phyloP scores from a whole-genome alignment of 2,797 vertebrate species.

The Crotalus adamanteus region DNA sequence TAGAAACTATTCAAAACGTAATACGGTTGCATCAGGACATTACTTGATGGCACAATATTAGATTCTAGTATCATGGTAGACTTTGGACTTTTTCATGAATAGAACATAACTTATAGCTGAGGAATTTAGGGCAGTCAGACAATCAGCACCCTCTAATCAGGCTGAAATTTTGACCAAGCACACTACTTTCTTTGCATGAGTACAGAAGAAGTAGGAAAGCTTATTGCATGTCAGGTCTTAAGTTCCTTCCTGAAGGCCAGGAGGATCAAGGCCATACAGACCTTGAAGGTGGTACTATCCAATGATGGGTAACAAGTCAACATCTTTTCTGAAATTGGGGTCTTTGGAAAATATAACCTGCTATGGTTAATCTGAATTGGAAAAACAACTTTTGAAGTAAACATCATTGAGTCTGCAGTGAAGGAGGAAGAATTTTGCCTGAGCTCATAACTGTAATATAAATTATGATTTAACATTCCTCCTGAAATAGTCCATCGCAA shows the following conservation, averaged over 20 bases:
- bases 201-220: neutral
- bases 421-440: neutral
- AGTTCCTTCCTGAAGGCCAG: neutral
- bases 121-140: neutral
- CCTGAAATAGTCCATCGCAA: neutral
- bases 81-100: neutral
- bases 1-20: neutral
- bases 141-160: neutral
- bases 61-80: neutral
- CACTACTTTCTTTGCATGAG: neutral
- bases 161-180: neutral
- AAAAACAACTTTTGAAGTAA: neutral
- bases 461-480: neutral
- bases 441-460: neutral
- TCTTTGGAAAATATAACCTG: neutral
- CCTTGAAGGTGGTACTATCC: neutral
- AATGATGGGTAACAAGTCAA: neutral
- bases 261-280: neutral
- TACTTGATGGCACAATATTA: neutral
- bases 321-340: neutral
- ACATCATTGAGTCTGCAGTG: neutral
- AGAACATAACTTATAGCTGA: neutral
- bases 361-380: neutral
- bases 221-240: neutral
- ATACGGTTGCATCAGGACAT: neutral